These are phyloP conservation scores for Lycodopsis pacificus DNA, from an alignment of 2,797 vertebrate species.

Conservation along the genomic window DNA sequence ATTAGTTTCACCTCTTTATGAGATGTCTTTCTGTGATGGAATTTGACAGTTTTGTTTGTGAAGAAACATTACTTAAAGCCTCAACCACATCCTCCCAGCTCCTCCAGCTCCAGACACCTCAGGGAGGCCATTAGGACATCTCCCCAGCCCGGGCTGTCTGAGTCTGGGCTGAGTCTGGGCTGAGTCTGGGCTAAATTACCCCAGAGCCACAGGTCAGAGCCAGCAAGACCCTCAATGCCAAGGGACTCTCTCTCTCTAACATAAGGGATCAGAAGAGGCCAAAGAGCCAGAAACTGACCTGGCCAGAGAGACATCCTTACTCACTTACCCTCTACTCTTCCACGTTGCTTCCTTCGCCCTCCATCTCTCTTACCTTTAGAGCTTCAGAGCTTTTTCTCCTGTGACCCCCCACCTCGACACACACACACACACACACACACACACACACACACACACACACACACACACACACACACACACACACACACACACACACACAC, in stretches of 20 bases:
- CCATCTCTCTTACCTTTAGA: slow-evolving; percentile 34
- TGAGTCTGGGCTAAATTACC: slow-evolving; percentile 76
- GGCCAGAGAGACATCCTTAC: slow-evolving; percentile 65
- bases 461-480: slow-evolving; percentile 14
- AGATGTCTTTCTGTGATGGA: slow-evolving; percentile 26
- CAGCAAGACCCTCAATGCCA: slow-evolving; percentile 62
- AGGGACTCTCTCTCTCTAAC: slow-evolving; percentile 73
- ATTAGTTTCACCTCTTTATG: background rate
- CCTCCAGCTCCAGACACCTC: slow-evolving; percentile 68
- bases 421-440: slow-evolving; percentile 30
- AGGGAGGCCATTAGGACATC: slow-evolving; percentile 79
- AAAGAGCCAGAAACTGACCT: slow-evolving; percentile 68
- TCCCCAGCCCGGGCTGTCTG: slow-evolving; percentile 56
- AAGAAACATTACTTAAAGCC: slow-evolving; percentile 45
- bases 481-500: slow-evolving; percentile 19
- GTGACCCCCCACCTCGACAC: slow-evolving; percentile 22
- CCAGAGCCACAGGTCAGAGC: slow-evolving; percentile 78
- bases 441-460: slow-evolving; percentile 23
- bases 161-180: slow-evolving; percentile 62
- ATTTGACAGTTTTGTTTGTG: slow-evolving; percentile 25
- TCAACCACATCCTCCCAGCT: slow-evolving; percentile 33
- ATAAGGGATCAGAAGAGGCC: slow-evolving; percentile 76
- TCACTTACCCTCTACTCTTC: slow-evolving; percentile 63
- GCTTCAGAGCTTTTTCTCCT: slow-evolving; percentile 45
- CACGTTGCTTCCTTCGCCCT: slow-evolving; percentile 35